Evolutionary conservation across 1,140 invertebrate genomes (phyloP).

Genomic region (Drosophila neocordata): DNA sequence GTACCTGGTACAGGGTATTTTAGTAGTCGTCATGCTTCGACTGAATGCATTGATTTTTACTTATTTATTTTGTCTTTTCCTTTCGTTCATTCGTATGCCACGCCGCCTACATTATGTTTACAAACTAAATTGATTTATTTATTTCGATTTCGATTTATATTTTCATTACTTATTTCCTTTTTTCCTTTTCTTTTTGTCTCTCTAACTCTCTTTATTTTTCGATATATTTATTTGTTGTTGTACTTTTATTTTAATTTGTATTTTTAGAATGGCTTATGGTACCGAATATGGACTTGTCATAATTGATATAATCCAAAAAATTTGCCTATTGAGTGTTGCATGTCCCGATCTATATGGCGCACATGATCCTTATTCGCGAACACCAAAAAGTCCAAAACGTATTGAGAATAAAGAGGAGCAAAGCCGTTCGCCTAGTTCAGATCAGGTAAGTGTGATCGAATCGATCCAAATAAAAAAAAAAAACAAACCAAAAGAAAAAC

Average conservation of each 20-base stretch:
- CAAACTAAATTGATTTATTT: conserved; percentile 1
- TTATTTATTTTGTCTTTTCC: neutral
- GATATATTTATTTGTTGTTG: conserved; percentile 19
- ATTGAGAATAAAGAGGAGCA: conserved; percentile 87
- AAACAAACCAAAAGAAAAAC: neutral
- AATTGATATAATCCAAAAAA: conserved; percentile 96
- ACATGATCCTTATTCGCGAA: conserved; percentile 93
- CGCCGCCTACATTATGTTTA: neutral
- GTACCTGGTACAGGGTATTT: conserved; percentile 5
- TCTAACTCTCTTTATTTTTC: neutral
- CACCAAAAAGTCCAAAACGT: conserved; percentile 91
- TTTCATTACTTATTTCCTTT: conserved; percentile 7
- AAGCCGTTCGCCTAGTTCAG: conserved; percentile 93
- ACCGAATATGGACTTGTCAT: conserved; percentile 97
- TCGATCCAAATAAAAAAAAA: neutral
- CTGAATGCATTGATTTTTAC: neutral
- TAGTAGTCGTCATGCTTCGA: neutral
- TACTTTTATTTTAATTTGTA: conserved; percentile 50
- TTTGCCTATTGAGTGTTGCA: conserved; percentile 92
- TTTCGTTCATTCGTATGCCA: neutral
- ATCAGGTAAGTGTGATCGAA: conserved; percentile 89
- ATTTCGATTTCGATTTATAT: neutral
- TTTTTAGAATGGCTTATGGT: conserved; percentile 95
- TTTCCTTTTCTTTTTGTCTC: conserved; percentile 6
- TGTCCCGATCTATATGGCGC: conserved; percentile 94